Evolutionary conservation across 2,888 invertebrate species (phyloP), one percentile per base, ranked within the genome.

Genomic region (Vanessa cardui): DNA sequence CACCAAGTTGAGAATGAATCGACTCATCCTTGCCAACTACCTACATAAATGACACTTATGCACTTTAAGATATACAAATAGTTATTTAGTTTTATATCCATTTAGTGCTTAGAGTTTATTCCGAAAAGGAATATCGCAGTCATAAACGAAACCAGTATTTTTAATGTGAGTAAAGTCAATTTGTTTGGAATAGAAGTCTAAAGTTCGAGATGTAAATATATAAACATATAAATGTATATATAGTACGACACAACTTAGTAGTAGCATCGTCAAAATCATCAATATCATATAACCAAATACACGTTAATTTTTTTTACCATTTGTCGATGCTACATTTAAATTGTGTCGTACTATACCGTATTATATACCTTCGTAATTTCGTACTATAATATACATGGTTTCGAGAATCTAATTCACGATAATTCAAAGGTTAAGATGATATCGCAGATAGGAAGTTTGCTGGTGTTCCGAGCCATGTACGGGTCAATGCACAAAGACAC

Each of bases 401-500:
- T 39, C 52, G 54, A 52, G 63, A 54, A 26, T 58, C 49, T 52
- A 59, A 60, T 68, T 60, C 54, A 67, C 50, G 59, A 61, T 62
- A 58, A 68, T 69, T 66, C 65, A 70, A 68, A 70, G 72, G 67
- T 72, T 69, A 58, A 65, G 68, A 79, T 78, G 76, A 78, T 79
- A 81, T 81, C 77, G 78, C 79, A 84, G 83, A 77, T 77, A 84
- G 84, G 83, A 83, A 86, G 87, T 82, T 82, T 75, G 80, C 79
- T 80, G 79, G 81, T 83, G 82, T 83, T 79, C 76, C 79, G 72
- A 76, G 77, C 89, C 88, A 81, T 87, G 84, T 88, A 86, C 80
- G 88, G 90, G 89, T 89, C 89, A 89, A 89, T 87, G 84, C 86
- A 86, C 89, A 91, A 89, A 89, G 86, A 81, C 80, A 82, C 89